Evolutionary conservation across 2,797 vertebrate species (phyloP).

Genomic region (Urocyon cinereoargenteus): DNA sequence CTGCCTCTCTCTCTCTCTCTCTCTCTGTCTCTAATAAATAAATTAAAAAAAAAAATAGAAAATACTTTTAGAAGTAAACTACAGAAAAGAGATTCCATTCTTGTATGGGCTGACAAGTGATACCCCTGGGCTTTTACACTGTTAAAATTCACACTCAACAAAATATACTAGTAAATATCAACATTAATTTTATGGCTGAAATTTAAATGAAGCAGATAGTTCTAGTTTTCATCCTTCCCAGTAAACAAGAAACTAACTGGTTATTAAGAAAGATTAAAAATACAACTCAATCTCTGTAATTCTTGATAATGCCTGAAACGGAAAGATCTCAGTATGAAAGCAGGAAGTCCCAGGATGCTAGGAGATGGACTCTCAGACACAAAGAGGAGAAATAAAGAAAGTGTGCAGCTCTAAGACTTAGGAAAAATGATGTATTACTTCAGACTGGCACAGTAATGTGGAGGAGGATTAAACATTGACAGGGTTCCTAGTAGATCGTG

Average conservation of each 20-base stretch:
- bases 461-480: not conserved
- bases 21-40: no score
- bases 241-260: slow-evolving; percentile 43
- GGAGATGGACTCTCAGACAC: not conserved
- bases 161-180: slow-evolving; percentile 36
- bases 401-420: not conserved
- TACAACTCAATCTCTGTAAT: slow-evolving; percentile 8
- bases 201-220: slow-evolving; percentile 16
- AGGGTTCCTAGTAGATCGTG: not conserved
- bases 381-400: not conserved
- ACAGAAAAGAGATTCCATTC: slow-evolving; percentile 34
- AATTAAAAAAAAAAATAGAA: not conserved
- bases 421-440: not conserved
- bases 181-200: slow-evolving; percentile 46
- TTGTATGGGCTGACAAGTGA: not conserved
- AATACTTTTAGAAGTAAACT: slow-evolving; percentile 42
- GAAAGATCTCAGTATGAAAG: not conserved
- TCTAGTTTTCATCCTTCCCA: slow-evolving; percentile 34
- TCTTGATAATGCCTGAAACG: not conserved
- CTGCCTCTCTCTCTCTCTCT: no score
- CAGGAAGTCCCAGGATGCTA: not conserved
- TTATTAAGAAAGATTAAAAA: slow-evolving; percentile 50
- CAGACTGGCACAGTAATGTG: not conserved
- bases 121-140: not conserved
- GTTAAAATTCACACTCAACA: slow-evolving; percentile 29